phyloP scores from a whole-genome alignment of 2,797 vertebrate genomes.

The Poliocrania exsul region DNA sequence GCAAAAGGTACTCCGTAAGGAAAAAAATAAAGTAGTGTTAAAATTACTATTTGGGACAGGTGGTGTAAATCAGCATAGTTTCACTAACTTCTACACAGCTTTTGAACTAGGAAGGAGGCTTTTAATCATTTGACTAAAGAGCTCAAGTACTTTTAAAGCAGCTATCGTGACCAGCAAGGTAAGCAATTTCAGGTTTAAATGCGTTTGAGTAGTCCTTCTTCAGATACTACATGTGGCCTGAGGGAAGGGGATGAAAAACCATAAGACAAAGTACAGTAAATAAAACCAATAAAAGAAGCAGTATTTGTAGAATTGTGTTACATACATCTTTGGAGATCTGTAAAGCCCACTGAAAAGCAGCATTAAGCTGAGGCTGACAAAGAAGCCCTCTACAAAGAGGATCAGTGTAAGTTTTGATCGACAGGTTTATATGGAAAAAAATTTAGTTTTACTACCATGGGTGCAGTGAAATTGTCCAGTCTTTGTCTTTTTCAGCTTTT shows the following conservation, averaged over 20 bases:
- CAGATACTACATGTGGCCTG: conserved; percentile 17
- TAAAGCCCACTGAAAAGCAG: conserved; percentile 1
- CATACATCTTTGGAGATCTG: conserved; percentile 34
- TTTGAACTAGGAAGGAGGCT: background rate
- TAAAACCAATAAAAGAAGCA: conserved; percentile 50
- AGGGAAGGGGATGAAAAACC: conserved; percentile 43
- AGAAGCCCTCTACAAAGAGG: background rate
- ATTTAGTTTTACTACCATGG: conserved; percentile 4
- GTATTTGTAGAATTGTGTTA: background rate
- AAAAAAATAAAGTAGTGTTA: background rate
- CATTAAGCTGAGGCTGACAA: background rate
- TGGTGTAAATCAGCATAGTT: background rate
- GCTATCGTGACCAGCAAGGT: background rate
- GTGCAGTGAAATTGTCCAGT: conserved; percentile 13
- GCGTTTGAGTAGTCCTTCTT: background rate
- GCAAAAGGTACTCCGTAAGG: background rate
- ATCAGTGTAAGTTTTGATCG: background rate
- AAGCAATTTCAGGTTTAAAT: background rate
- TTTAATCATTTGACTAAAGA: background rate
- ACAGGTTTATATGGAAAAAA: conserved; percentile 38
- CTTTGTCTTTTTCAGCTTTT: background rate
- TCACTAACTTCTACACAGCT: background rate
- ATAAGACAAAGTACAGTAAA: conserved; percentile 1
- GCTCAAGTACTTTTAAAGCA: background rate
- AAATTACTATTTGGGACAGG: background rate